Evolutionary conservation across 2,113 vertebrate species (phyloP).

Genomic region (Etheostoma cragini): DNA sequence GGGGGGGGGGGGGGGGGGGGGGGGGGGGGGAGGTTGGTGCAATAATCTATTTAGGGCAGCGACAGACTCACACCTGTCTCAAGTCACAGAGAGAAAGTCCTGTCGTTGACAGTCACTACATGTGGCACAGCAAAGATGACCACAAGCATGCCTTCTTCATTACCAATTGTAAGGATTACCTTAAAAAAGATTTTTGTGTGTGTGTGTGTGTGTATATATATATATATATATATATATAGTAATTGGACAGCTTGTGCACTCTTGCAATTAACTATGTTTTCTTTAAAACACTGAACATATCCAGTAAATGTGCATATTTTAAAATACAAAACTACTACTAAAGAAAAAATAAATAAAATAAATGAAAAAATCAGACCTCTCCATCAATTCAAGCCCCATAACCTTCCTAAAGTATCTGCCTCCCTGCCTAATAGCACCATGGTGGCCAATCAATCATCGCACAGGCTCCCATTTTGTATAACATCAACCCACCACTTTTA

Average conservation of each 20-base stretch:
- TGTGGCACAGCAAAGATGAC: neutral
- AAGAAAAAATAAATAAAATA: neutral
- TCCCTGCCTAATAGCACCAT: slow-evolving; percentile 26
- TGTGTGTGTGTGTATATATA: too few relatives aligned
- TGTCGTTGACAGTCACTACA: neutral
- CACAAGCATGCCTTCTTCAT: neutral
- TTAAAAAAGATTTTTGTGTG: neutral
- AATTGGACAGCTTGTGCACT: neutral
- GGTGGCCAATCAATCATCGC: slow-evolving; percentile 33
- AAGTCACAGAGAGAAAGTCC: slow-evolving; percentile 27
- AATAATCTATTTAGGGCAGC: slow-evolving; percentile 67
- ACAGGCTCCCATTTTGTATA: slow-evolving; percentile 27
- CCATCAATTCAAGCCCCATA: neutral
- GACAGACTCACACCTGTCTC: slow-evolving; percentile 65
- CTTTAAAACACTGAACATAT: neutral
- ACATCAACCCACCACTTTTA: slow-evolving; percentile 28
- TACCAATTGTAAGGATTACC: neutral
- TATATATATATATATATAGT: too few relatives aligned
- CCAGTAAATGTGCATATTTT: neutral
- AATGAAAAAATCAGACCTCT: neutral
- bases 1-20: neutral
- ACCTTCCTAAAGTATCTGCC: slow-evolving; percentile 19
- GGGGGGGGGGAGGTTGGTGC: neutral
- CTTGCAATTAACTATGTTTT: neutral
- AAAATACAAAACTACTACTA: neutral